These are phyloP conservation scores for Pedionomus torquatus DNA, from an alignment of 2,113 vertebrate genomes.

Conservation along the genomic window DNA sequence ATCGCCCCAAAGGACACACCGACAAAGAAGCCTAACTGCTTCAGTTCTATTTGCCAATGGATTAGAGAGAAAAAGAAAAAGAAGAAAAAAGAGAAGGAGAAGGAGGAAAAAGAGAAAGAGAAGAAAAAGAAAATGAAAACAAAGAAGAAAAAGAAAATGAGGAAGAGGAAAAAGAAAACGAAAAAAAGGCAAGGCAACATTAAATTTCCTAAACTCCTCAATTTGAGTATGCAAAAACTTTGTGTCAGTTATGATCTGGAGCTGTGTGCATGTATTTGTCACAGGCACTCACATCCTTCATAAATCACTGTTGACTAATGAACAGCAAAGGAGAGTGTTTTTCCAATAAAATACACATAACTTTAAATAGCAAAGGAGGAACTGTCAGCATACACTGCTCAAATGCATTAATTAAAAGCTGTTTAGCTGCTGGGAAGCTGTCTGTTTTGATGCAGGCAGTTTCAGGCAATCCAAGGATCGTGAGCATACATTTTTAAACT, in stretches of 20 bases:
- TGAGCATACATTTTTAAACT: not conserved
- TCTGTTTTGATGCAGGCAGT: not conserved
- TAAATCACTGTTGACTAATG: not conserved
- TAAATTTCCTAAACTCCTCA: not conserved
- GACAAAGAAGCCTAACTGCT: not conserved
- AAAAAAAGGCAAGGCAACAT: rapidly evolving
- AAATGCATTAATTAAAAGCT: not conserved
- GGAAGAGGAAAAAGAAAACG: not conserved
- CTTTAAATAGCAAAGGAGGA: not conserved
- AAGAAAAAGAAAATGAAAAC: not conserved
- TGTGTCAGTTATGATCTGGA: not conserved
- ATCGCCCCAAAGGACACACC: rapidly evolving
- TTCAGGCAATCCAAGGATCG: not conserved
- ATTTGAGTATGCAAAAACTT: not conserved
- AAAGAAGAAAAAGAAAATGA: not conserved
- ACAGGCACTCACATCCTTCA: not conserved
- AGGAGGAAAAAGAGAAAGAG: too few relatives aligned
- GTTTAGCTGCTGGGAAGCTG: not conserved
- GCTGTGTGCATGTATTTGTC: not conserved
- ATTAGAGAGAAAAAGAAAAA: not conserved
- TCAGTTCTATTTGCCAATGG: not conserved
- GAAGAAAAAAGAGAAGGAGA: too few relatives aligned
- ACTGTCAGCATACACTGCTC: not conserved
- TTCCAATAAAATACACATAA: not conserved
- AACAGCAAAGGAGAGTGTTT: not conserved